Evolutionary conservation across 2,888 invertebrate species (phyloP), one percentile per base, ranked within the genome.

Genomic region (Polymixis flavicincta): DNA sequence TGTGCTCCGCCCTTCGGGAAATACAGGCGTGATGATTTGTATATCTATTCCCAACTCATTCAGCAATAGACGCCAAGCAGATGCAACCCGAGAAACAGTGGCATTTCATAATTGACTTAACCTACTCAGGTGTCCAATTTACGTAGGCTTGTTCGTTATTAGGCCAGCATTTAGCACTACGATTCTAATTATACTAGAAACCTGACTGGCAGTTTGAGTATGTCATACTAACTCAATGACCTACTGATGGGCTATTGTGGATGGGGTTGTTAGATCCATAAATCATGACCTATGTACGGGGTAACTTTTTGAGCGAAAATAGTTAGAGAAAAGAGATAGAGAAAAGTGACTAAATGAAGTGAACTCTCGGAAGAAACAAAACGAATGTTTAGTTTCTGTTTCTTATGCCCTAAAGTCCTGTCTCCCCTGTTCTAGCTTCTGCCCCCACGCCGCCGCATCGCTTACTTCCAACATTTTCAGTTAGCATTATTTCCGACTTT

Each of bases 61-160:
- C 55, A 65, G 28, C 32, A 57, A 52, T 37, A 60, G n/a, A 11
- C 13, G 11, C 9, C 37, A 55, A 55, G 37, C 67, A 45, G 25
- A 66, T 59, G 57, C 42, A 60, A n/a, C 32, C n/a, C 42, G 28
- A 65, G 84, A 69, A 63, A 82, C 66, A 67, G 66, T 17, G 76
- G 32, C 57, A 59, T 59, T 70, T 67, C 55, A 25, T 81, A 82
- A 80, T 81, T 82, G 81, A 85, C 67, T 75, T 76, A 74, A 37
- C 42, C 82, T 63, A 50, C 66, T 69, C 81, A 80, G 45, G 28
- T 74, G 80, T 84, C 85, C 65, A 74, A 84, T 81, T 71, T 65
- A 79, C 54, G 85, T 67, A 70, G 52, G 45, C 73, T 37, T 57
- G 65, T 71, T 76, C 59, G 54, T n/a, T 28, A 42, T 77, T 59